Base-by-base conservation (phyloP, 1,140 invertebrate genomes). In the Drosophila obscura region DNA sequence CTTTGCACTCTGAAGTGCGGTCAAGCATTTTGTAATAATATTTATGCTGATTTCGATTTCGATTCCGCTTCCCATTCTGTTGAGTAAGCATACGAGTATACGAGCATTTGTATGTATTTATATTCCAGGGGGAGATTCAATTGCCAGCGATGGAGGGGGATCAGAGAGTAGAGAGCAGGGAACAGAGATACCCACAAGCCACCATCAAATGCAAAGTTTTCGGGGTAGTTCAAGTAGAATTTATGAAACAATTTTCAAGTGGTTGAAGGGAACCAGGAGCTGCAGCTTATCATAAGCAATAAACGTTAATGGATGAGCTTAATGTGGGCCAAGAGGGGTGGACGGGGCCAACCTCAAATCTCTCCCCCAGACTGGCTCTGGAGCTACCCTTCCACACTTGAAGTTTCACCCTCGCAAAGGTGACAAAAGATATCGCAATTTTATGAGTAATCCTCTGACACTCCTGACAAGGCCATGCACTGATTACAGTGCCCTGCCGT, bases 391-490 rank as follows among this genome's bases (percentile, higher is more conserved):
- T 13, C 11, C 48, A 45, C 66, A 68, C 64, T 68, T 68, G 51
- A 69, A 35, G 66, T 69, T 39, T 58, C 46, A 48, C 55, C 75
- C 71, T 59, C 67, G 72, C 78, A 85, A 87, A 90, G 87, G 87
- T 90, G 87, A 90, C 87, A 87, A 90, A 83, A 90, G 85, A 85
- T 77, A 90, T 90, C 73, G 67, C 81, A 87, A 87, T 90, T 90
- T 90, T 90, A 87, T 90, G 87, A 82, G 79, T 87, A 80, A 90
- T 90, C 76, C 87, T 69, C 50, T 64, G 76, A 90, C 87, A 85
- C 87, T 39, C 84, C 76, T 69, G 81, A 76, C 77, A 85, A 64
- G 73, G 76, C 84, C 72, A 76, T 76, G 74, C 80, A 83, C 80
- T 83, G 80, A 84, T 83, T 83, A 83, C 80, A 44, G 62, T 55